phyloP scores from a whole-genome alignment of 2,113 vertebrate genomes.

The Crotalus tigris region DNA sequence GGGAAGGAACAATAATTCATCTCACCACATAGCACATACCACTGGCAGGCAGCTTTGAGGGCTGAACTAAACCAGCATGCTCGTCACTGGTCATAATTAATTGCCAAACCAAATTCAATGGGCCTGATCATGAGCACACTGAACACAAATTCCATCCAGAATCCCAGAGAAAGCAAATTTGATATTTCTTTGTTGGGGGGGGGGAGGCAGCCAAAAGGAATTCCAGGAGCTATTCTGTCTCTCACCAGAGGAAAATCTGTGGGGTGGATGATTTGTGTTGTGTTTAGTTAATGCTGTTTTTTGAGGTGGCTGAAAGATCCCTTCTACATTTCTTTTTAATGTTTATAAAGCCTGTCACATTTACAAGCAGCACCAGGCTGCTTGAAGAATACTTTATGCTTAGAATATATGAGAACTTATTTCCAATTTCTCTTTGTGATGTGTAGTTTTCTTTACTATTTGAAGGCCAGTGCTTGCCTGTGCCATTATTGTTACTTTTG shows the following conservation, averaged over 20 bases:
- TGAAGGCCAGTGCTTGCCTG: not conserved
- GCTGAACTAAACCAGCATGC: not conserved
- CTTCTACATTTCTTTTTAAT: not conserved
- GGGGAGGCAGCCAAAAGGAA: not conserved
- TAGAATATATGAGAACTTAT: not conserved
- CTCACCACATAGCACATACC: not conserved
- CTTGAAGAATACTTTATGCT: not conserved
- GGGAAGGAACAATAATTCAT: not conserved
- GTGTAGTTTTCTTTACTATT: not conserved
- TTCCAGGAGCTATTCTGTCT: not conserved
- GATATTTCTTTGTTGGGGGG: not conserved
- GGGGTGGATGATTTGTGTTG: not conserved
- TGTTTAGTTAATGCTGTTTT: not conserved
- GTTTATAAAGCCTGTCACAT: not conserved
- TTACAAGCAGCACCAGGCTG: not conserved
- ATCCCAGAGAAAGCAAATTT: not conserved
- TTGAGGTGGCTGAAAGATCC: not conserved
- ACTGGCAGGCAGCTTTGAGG: not conserved
- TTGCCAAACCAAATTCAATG: not conserved
- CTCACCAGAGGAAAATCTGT: not conserved
- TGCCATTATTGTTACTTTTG: not conserved
- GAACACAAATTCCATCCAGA: not conserved
- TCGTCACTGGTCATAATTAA: not conserved
- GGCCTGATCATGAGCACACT: not conserved
- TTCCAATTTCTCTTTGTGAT: not conserved